Base-by-base conservation (phyloP, 2,113 vertebrate species). In the Scomber scombrus region DNA sequence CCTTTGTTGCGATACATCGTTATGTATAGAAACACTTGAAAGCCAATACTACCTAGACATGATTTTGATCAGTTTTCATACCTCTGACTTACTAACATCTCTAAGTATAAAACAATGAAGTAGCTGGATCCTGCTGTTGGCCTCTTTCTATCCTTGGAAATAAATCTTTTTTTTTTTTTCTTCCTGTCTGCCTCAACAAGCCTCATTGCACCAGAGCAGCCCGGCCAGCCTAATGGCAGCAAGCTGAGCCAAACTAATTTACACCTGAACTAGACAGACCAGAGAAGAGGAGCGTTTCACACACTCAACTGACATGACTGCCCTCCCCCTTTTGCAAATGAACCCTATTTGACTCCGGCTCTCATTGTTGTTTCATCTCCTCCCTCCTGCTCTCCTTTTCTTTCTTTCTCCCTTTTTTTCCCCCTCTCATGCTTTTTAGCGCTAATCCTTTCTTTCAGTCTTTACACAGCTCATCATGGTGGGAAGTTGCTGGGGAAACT, bases 401-500 rank as follows among this genome's bases (percentile, higher is more conserved):
- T 4, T 0, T 62, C 29, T 50, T 75, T 51, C 14, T 68, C 34
- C 3, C 62, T 11, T 67, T 7, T 21, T 23, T 23, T 3, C 23
- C 23, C 52, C 26, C 13, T 15, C 26, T 16, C 54, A n/a, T 61
- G 64, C 66, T 14, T 63, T 65, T 65, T 51, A 76, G 14, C 58
- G 31, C 52, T 56, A 78, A 78, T 76, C 69, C 72, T 68, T 68
- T 65, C 67, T 81, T 77, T 61, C 55, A 50, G 11, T 46, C 52
- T 81, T 85, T 81, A 71, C 67, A 51, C 71, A 6, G 70, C 29
- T 71, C 61, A 18, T 74, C 74, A 66, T 71, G 45, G 18, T 64
- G 18, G 55, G 45, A 71, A 52, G 85, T 89, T 89, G 83, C 85
- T 51, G 69, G 88, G 81, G 89, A 80, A 88, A 90, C 64, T 0